These are phyloP conservation scores for Nebria brevicollis DNA, from an alignment of 2,888 invertebrate species.

Conservation along the genomic window DNA sequence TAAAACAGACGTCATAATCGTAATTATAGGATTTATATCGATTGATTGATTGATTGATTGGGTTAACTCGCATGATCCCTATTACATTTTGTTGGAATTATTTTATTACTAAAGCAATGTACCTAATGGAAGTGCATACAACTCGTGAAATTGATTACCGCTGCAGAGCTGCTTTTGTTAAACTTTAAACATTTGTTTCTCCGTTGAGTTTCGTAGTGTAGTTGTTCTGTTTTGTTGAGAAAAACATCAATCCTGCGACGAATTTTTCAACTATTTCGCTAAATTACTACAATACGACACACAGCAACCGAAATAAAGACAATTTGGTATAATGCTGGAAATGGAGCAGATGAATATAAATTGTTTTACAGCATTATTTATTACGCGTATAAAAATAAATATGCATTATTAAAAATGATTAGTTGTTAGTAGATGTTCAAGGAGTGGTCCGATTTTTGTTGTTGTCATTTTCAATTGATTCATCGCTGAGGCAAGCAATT, in stretches of 20 bases:
- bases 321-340: background rate
- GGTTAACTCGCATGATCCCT: too few relatives aligned
- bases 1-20: background rate
- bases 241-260: background rate
- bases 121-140: background rate
- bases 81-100: too few relatives aligned
- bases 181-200: background rate
- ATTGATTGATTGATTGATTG: background rate
- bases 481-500: conserved; percentile 28
- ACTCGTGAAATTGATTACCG: background rate
- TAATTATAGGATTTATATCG: background rate
- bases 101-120: background rate
- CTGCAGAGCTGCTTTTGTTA: background rate
- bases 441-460: background rate
- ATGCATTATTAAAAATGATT: too few relatives aligned
- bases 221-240: background rate
- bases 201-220: background rate
- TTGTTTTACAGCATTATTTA: too few relatives aligned
- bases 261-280: background rate
- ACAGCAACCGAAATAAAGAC: background rate
- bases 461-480: conserved; percentile 21
- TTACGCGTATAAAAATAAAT: too few relatives aligned
- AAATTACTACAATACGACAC: background rate
- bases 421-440: too few relatives aligned
- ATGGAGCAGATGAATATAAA: too few relatives aligned